Percentiles rank a stretch among this genome's conserved stretches.
Conservation (phyloP, 2,888 invertebrate species). For the Nowickia ferox region DNA sequence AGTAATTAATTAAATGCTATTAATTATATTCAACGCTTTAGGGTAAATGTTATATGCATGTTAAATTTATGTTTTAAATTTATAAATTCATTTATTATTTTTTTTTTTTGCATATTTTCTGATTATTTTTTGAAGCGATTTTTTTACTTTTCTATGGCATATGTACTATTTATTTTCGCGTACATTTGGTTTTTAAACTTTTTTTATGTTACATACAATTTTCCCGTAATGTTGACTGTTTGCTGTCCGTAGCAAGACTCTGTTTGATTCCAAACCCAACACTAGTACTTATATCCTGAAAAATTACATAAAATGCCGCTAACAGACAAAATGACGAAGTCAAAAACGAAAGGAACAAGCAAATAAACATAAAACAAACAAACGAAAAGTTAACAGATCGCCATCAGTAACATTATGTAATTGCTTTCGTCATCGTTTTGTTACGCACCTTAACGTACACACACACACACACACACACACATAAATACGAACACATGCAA, state of each 20-base stretch:
- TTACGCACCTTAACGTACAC: slow-evolving; percentile 34
- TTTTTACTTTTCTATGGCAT: neutral
- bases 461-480: slow-evolving; percentile 12
- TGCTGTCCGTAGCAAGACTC: slow-evolving; percentile 66
- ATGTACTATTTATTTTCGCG: slow-evolving; percentile 19
- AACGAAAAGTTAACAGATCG: slow-evolving; percentile 49
- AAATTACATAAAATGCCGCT: slow-evolving; percentile 12
- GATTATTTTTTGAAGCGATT: neutral
- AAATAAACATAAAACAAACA: neutral
- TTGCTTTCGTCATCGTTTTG: slow-evolving; percentile 66
- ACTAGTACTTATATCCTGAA: slow-evolving; percentile 58
- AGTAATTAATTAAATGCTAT: slow-evolving; percentile 15
- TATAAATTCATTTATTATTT: neutral
- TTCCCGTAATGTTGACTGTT: slow-evolving; percentile 42
- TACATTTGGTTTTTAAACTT: neutral
- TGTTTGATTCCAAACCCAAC: slow-evolving; percentile 47
- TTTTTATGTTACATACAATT: slow-evolving; percentile 1
- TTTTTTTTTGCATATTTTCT: neutral
- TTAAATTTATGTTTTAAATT: neutral
- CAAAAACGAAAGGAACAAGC: slow-evolving; percentile 39
- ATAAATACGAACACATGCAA: neutral
- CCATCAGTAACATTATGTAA: slow-evolving; percentile 51
- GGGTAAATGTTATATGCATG: neutral
- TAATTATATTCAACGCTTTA: neutral
- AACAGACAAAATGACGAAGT: slow-evolving; percentile 54